phyloP scores from a whole-genome alignment of 2,888 invertebrate genomes.

The Glyphotaelius pellucidus region DNA sequence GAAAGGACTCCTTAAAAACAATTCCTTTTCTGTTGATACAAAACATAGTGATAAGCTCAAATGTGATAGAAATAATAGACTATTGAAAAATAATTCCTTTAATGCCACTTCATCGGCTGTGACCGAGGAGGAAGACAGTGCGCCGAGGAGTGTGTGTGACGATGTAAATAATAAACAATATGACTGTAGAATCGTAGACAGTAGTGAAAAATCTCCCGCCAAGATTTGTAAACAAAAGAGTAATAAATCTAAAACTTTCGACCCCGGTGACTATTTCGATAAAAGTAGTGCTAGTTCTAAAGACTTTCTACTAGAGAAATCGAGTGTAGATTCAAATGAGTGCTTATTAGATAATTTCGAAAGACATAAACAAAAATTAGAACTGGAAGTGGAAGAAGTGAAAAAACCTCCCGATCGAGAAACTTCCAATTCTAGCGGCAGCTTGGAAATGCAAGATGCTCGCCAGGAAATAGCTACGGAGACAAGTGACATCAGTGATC shows the following conservation, averaged over 20 bases:
- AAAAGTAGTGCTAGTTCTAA: conserved; percentile 84
- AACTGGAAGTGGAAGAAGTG: conserved; percentile 67
- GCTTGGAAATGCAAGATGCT: conserved; percentile 77
- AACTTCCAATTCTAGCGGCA: conserved; percentile 79
- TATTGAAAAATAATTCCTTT: conserved; percentile 71
- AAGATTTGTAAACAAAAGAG: conserved; percentile 67
- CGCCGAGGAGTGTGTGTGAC: conserved; percentile 38
- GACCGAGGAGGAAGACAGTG: conserved; percentile 56
- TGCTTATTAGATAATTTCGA: conserved; percentile 71
- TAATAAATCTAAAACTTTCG: conserved; percentile 70
- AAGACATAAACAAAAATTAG: conserved; percentile 68
- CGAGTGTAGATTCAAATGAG: conserved; percentile 77
- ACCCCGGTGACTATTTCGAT: conserved; percentile 76
- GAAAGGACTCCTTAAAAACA: conserved; percentile 70
- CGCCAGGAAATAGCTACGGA: conserved; percentile 66
- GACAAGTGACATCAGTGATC: conserved; percentile 68
- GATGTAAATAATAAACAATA: conserved; percentile 63
- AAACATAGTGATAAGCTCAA: conserved; percentile 73
- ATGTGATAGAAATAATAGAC: conserved; percentile 74
- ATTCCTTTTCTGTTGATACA: conserved; percentile 68
- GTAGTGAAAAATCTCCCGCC: conserved; percentile 67
- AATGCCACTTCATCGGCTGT: conserved; percentile 62
- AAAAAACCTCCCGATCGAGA: conserved; percentile 71
- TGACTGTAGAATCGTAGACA: conserved; percentile 66
- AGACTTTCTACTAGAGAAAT: conserved; percentile 82